Evolutionary conservation across 2,797 vertebrate species (phyloP).

Genomic region (Enteromius anoplus): DNA sequence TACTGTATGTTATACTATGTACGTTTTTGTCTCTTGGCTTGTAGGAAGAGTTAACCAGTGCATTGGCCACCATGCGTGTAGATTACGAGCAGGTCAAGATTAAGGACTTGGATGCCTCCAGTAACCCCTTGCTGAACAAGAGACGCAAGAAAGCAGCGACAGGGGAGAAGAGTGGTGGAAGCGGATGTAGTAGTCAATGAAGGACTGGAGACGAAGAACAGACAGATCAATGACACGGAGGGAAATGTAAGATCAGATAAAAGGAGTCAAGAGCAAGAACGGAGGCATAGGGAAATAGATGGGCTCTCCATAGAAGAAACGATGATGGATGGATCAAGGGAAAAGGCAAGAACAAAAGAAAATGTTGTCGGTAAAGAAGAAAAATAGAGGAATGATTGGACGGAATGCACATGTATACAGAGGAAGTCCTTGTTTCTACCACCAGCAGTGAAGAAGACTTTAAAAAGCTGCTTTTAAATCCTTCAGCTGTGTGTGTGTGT

Average conservation of each 20-base stretch:
- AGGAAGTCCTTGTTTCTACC: background rate
- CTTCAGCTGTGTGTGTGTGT: conserved; percentile 1
- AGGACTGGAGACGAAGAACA: conserved; percentile 51
- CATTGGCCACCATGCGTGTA: conserved; percentile 95
- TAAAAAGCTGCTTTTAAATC: conserved; percentile 1
- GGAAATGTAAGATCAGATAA: conserved; percentile 12
- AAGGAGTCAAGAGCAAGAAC: background rate
- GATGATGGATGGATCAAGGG: conserved; percentile 51
- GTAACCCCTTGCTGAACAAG: conserved; percentile 95
- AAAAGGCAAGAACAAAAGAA: conserved; percentile 4
- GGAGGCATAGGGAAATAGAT: background rate
- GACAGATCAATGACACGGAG: conserved; percentile 15
- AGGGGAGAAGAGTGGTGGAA: conserved; percentile 74
- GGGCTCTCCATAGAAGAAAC: background rate
- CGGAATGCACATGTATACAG: background rate
- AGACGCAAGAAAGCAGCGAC: conserved; percentile 93
- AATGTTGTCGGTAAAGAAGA: background rate
- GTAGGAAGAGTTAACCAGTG: conserved; percentile 98
- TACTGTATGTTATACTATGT: background rate
- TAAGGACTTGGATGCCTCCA: conserved; percentile 95
- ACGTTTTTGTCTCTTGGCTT: background rate
- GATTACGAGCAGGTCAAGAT: conserved; percentile 99
- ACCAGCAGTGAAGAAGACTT: conserved; percentile 33
- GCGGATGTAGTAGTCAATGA: conserved; percentile 93
- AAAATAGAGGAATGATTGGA: background rate